Conservation (phyloP, 2,797 vertebrate species). For the Coendou prehensilis region DNA sequence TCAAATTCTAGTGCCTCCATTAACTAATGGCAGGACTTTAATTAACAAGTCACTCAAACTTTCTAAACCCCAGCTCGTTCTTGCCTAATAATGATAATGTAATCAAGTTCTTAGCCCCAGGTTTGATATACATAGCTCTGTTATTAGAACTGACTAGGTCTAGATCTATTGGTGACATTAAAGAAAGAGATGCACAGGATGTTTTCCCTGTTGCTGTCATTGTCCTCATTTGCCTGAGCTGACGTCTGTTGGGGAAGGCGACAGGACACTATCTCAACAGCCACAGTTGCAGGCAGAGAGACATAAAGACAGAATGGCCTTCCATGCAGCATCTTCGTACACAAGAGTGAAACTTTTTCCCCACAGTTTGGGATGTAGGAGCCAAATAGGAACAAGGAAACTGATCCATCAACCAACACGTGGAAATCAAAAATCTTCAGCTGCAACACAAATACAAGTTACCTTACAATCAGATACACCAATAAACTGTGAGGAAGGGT, state of each 20-base stretch:
- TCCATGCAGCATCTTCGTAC: neutral
- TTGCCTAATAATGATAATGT: conserved; percentile 1
- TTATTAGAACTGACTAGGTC: neutral
- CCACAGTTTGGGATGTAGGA: neutral
- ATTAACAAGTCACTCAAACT: conserved; percentile 34
- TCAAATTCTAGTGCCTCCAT: conserved; percentile 5
- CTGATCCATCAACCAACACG: neutral
- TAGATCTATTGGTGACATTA: conserved; percentile 1
- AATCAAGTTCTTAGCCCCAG: conserved; percentile 27
- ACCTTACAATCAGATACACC: neutral
- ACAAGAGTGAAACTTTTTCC: neutral
- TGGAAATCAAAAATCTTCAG: neutral
- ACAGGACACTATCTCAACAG: neutral
- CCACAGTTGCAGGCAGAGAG: neutral
- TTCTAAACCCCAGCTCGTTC: conserved; percentile 3
- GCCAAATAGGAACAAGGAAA: neutral
- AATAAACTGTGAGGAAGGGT: neutral
- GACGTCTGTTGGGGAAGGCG: neutral
- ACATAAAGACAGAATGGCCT: neutral
- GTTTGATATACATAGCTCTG: neutral
- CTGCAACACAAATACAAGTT: neutral
- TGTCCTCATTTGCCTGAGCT: neutral
- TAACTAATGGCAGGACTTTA: conserved; percentile 56
- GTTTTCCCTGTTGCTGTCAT: neutral
- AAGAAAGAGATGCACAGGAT: neutral